phyloP scores from a whole-genome alignment of 2,888 invertebrate species.

The Thera britannica region DNA sequence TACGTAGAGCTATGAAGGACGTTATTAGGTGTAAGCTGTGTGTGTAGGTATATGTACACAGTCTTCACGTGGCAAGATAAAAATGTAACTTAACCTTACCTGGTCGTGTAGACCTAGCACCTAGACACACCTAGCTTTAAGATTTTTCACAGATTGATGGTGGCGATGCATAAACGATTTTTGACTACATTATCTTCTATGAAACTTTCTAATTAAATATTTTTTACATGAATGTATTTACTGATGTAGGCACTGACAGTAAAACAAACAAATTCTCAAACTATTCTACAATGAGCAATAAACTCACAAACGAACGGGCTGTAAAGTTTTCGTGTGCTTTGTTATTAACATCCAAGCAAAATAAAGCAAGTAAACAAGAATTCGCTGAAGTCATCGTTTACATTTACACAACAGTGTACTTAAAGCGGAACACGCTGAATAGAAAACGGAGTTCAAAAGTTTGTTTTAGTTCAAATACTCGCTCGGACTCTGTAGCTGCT shows the following conservation, averaged over 20 bases:
- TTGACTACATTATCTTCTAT: no score
- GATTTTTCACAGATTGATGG: no score
- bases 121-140: no score
- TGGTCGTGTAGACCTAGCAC: no score
- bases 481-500: constrained; percentile 22
- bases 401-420: constrained; percentile 62
- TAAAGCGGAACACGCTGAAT: constrained; percentile 66
- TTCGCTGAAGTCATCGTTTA: constrained; percentile 70
- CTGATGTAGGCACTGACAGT: background rate
- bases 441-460: constrained; percentile 61
- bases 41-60: background rate
- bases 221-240: background rate
- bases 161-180: no score
- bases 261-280: constrained; percentile 7
- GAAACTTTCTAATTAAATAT: no score
- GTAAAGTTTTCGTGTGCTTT: constrained; percentile 57
- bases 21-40: background rate
- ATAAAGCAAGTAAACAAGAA: constrained; percentile 64
- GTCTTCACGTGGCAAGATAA: background rate
- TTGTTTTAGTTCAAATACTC: constrained; percentile 49
- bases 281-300: constrained; percentile 38
- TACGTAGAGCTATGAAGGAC: constrained; percentile 1
- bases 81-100: no score
- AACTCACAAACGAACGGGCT: constrained; percentile 52
- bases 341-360: constrained; percentile 63